Base-by-base conservation (phyloP, 2,113 vertebrate species). In the Sphyrna mokarran region DNA sequence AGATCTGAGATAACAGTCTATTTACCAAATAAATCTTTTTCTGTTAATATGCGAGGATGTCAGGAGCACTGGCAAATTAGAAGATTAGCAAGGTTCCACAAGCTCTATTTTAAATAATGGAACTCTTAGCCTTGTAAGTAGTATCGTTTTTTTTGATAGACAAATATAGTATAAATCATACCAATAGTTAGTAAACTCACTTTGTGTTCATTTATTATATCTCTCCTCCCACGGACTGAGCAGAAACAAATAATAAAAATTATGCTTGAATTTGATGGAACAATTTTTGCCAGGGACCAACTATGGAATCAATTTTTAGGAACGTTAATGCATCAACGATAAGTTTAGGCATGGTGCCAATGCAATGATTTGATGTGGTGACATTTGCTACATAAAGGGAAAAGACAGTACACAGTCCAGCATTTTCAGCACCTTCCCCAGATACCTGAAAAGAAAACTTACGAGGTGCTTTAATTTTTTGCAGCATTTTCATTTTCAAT, bases 391-490 rank as follows among this genome's bases (percentile, higher is more conserved):
- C 61, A 66, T 93, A 61, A 66, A 37, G 33, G 89, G 61, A 61
- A 10, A 37, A 93, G 61, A 22, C 89, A 66, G 89, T 93, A 61
- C 89, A 68, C 61, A 93, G 89, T 61, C 89, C 61, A 93, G 89
- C 89, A 93, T 66, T 93, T 93, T 93, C 89, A 93, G 33, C 3
- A 14, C 18, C 33, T 37, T 93, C 61, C n/a, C 61, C 89, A 66
- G 89, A n/a, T 91, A 29, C 58, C 14, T 91, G 89, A 63, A 63
- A 63, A 54, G 48, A 63, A 93, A 93, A 66, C 58, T 37, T 37
- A n/a, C n/a, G 89, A 91, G 33, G 58, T 66, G 89, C 61, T 93
- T 93, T 68, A 29, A 93, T 1, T 66, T 93, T 68, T 29, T 93
- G 89, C 61, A 93, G 63, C 43, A 48, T 48, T 48, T 48, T 48